Base-by-base conservation (phyloP, 2,888 invertebrate genomes). In the Tridacna gigas region DNA sequence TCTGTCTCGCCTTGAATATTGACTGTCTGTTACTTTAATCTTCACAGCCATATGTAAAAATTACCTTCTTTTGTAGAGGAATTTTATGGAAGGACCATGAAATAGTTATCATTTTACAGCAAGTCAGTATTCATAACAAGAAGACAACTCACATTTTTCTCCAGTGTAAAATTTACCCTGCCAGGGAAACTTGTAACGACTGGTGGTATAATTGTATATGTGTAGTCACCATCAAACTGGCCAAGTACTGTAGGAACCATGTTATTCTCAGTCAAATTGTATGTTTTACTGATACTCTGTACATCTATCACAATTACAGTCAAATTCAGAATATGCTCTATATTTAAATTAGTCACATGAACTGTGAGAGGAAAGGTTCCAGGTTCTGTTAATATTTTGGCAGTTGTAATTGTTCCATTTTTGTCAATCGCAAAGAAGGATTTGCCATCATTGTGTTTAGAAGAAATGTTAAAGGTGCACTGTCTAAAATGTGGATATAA, bases 301-400 rank as follows among this genome's bases (percentile, higher is more conserved):
- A 75, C 26, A 22, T 75, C 63, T 11, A 65, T 47, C 2, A 75
- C 75, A 65, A 75, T 47, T 0, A 75, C 75, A 20, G 45, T 47
- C 12, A 75, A 22, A 15, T 63, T 18, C n/a, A 25, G 0, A 51
- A 51, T 3, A 5, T 18, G 18, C 3, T 20, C 18, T 13, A 51
- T 51, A 5, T 71, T 4, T 7, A 71, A 0, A 47, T 75, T 65
- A 22, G 37, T 47, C 0, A 65, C 75, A 15, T 0, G 4, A n/a
- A 75, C 63, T 37, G 63, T 63, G 9, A 75, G 0, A 15, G 12
- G 7, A 22, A 75, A 75, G 13, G 65, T 75, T 48, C 63, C 63
- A 63, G 15, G 20, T 65, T 45, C 25, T 9, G 75, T 26, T n/a
- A 75, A 20, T 11, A 47, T 45, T 37, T 45, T 3, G 5, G 45